A percentile compares a stretch with the other conserved stretches of the same genome.
These are phyloP conservation scores for Microcaecilia unicolor DNA, from an alignment of 2,797 vertebrate species.

Conservation along the genomic window DNA sequence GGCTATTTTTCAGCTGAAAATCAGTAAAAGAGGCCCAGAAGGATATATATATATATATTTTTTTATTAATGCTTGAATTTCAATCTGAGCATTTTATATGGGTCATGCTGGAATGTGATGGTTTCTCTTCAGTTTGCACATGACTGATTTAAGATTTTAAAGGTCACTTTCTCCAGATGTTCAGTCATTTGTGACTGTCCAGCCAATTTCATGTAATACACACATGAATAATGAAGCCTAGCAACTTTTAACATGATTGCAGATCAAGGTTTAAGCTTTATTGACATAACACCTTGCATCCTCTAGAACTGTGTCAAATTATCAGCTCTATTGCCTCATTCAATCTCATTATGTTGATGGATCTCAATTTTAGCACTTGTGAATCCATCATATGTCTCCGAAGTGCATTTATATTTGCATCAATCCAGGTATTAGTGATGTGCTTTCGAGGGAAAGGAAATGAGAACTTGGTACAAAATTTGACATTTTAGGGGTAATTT, in stretches of 20 bases:
- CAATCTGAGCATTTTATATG: slow-evolving; percentile 46
- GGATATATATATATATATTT: too few species aligned
- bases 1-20: slow-evolving; percentile 15
- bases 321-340: too few species aligned
- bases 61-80: slow-evolving; percentile 24
- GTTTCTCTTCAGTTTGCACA: slow-evolving; percentile 55
- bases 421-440: too few species aligned
- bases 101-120: slow-evolving; percentile 46
- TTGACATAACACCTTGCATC: too few species aligned
- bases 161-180: slow-evolving; percentile 61
- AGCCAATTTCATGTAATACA: slow-evolving; percentile 57
- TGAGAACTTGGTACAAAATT: too few species aligned
- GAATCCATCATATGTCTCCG: too few species aligned
- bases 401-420: too few species aligned
- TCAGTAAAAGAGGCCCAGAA: slow-evolving; percentile 10
- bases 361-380: too few species aligned
- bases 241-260: slow-evolving; percentile 45
- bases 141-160: slow-evolving; percentile 56
- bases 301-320: too few species aligned
- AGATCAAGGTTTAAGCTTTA: slow-evolving; percentile 32
- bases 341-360: too few species aligned
- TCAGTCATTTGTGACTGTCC: slow-evolving; percentile 59
- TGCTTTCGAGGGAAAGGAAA: too few species aligned
- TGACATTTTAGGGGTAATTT: too few species aligned
- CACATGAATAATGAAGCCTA: slow-evolving; percentile 57